These are phyloP conservation scores for Gortyna flavago DNA, from an alignment of 2,888 invertebrate species.

Conservation along the genomic window DNA sequence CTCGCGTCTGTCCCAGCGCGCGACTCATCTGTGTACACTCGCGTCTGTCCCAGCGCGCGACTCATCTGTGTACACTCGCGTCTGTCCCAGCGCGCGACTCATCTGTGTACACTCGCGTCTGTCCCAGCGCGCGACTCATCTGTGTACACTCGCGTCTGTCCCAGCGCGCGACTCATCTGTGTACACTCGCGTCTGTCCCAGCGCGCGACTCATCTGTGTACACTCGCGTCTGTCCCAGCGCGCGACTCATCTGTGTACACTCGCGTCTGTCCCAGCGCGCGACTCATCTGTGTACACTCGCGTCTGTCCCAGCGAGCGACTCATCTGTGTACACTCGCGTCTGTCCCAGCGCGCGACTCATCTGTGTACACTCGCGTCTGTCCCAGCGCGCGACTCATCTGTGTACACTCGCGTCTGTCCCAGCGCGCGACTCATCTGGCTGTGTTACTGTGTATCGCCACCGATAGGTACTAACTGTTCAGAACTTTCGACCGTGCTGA, in stretches of 20 bases:
- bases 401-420: no score
- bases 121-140: not conserved
- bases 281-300: not conserved
- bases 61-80: no score
- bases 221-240: not conserved
- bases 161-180: not conserved
- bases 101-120: no score
- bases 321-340: not conserved
- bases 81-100: not conserved
- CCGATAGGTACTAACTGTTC: conserved; percentile 46
- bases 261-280: not conserved
- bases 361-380: not conserved
- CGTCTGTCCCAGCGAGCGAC: not conserved
- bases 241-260: not conserved
- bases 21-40: no score
- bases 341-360: not conserved
- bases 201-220: not conserved
- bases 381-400: not conserved
- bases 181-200: no score
- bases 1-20: not conserved
- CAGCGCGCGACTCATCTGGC: not conserved
- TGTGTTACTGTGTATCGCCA: conserved; percentile 18
- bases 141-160: no score
- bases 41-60: not conserved
- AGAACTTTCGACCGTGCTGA: conserved; percentile 54